Evolutionary conservation across 2,797 vertebrate genomes (phyloP).

Genomic region (Sebastes hopkinsi): DNA sequence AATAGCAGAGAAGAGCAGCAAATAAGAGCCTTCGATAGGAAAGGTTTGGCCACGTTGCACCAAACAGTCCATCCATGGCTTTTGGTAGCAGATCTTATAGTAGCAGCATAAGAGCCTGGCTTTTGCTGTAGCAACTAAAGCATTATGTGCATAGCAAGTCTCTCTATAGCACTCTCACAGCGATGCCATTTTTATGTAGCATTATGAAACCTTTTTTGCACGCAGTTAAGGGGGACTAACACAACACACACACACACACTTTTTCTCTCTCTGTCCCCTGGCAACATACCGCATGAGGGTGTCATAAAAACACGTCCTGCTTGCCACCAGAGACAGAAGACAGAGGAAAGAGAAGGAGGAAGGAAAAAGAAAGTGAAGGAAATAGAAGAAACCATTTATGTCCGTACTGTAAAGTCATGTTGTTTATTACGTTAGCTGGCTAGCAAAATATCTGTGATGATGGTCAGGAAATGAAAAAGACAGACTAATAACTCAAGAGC

Average conservation of each 20-base stretch:
- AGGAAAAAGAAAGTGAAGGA: conserved; percentile 52
- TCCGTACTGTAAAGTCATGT: neutral
- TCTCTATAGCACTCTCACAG: conserved; percentile 52
- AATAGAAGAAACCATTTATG: conserved; percentile 47
- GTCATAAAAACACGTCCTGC: conserved; percentile 87
- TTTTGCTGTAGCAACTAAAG: conserved; percentile 51
- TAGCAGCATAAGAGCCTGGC: conserved; percentile 40
- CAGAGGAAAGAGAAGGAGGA: conserved; percentile 55
- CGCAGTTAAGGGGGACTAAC: conserved; percentile 6
- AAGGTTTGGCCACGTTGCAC: conserved; percentile 51
- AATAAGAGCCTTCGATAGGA: conserved; percentile 48
- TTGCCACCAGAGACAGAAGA: conserved; percentile 74
- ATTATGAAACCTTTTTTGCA: conserved; percentile 49
- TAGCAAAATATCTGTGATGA: neutral
- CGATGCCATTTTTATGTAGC: conserved; percentile 44
- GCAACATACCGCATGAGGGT: conserved; percentile 84
- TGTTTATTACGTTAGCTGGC: no score
- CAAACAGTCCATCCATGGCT: conserved; percentile 63
- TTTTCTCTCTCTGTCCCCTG: conserved; percentile 53
- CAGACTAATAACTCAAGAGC: neutral
- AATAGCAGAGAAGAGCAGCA: conserved; percentile 46
- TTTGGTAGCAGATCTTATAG: conserved; percentile 34
- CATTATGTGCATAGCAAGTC: conserved; percentile 61
- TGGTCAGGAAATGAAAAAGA: neutral
- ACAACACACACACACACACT: conserved; percentile 6